These are phyloP conservation scores for Periphyllus acericola DNA, from an alignment of 2,888 invertebrate genomes.

Conservation along the genomic window DNA sequence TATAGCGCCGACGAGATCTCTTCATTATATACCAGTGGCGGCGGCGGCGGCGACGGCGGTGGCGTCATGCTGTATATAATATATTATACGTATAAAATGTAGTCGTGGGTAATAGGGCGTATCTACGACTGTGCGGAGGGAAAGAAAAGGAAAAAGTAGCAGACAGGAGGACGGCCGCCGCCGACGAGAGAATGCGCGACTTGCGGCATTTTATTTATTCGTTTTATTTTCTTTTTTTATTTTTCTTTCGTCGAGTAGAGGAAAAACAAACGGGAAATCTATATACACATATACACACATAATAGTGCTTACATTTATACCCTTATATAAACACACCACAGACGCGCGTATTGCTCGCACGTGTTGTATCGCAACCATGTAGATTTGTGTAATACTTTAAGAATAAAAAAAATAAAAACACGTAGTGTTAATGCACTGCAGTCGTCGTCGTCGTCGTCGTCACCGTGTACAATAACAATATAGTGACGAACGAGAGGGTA, in stretches of 20 bases:
- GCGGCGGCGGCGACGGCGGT: not conserved
- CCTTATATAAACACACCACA: too few relatives aligned
- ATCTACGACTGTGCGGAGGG: not conserved
- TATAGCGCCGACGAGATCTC: not conserved
- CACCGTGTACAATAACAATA: not conserved
- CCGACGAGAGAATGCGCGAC: not conserved
- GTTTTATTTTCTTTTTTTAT: not conserved
- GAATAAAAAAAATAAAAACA: too few relatives aligned
- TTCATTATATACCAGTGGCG: conserved; percentile 30
- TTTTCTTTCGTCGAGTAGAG: not conserved
- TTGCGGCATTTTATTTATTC: not conserved
- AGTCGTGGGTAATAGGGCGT: too few relatives aligned
- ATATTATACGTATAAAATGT: not conserved
- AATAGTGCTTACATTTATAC: too few relatives aligned
- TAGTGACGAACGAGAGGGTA: not conserved
- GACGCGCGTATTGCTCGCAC: not conserved
- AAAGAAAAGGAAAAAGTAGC: conserved; percentile 9
- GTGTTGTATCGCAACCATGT: not conserved
- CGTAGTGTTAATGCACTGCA: not conserved
- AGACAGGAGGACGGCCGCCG: not conserved
- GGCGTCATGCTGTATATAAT: not conserved
- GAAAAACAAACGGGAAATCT: not conserved
- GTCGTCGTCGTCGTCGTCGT: too few relatives aligned
- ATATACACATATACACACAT: too few relatives aligned
- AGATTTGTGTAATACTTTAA: too few relatives aligned